A percentile compares a stretch with the other conserved stretches of the same genome.
Evolutionary conservation across 2,797 vertebrate species (phyloP).

Genomic region (Moxostoma hubbsi): DNA sequence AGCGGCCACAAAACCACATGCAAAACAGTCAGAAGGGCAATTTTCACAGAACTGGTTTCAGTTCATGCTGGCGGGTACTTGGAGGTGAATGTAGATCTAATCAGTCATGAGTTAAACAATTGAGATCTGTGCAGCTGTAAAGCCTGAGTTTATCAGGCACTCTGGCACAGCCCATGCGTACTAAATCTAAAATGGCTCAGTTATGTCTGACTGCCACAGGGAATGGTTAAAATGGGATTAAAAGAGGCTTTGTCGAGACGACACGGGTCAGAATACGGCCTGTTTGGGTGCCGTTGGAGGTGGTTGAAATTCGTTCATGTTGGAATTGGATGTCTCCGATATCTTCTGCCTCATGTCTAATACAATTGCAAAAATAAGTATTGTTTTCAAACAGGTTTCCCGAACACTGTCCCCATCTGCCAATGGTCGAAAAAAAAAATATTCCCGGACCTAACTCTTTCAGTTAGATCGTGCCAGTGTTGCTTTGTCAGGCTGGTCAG

Average conservation of each 20-base stretch:
- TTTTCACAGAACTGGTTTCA: conserved; percentile 37
- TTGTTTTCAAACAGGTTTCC: too few relatives aligned
- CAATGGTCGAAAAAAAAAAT: too few relatives aligned
- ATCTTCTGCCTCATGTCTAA: too few relatives aligned
- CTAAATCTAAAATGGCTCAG: conserved; percentile 1
- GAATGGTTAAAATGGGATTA: background rate
- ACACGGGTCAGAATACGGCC: conserved; percentile 21
- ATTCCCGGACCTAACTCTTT: too few relatives aligned
- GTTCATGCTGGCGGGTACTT: conserved; percentile 41
- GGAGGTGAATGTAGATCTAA: conserved; percentile 34
- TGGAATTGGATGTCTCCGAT: too few relatives aligned
- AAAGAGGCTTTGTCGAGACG: conserved; percentile 53
- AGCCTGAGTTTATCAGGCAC: background rate
- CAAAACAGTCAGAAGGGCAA: conserved; percentile 13
- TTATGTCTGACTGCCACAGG: conserved; percentile 26
- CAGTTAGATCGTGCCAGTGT: too few relatives aligned
- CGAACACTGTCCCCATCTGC: too few relatives aligned
- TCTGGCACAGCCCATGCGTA: background rate
- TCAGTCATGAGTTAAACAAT: conserved; percentile 47
- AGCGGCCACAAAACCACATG: conserved; percentile 11
- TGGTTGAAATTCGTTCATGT: too few relatives aligned
- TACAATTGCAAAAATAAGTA: too few relatives aligned
- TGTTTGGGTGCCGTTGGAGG: background rate
- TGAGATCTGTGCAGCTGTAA: conserved; percentile 24
- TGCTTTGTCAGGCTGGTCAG: too few relatives aligned